Percentiles rank a stretch among this genome's conserved stretches.
Evolutionary conservation across 2,113 vertebrate genomes (phyloP).

Genomic region (Rhegmatorhina hoffmannsi): DNA sequence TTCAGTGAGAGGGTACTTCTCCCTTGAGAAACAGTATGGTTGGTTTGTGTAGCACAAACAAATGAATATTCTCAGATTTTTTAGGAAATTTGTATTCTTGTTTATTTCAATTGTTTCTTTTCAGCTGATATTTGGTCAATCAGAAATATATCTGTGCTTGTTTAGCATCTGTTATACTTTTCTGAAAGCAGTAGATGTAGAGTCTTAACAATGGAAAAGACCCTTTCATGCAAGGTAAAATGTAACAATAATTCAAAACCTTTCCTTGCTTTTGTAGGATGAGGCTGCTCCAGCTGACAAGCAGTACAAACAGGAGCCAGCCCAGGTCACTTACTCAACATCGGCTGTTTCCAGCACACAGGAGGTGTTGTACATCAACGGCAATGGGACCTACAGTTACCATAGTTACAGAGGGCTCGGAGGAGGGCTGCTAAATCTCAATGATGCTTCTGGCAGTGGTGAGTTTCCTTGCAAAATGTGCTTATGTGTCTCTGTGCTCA

Average conservation of each 20-base stretch:
- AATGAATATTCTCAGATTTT: not conserved
- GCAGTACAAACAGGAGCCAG: conserved; percentile 79
- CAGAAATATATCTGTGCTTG: not conserved
- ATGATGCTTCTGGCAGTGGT: conserved; percentile 82
- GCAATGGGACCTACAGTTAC: conserved; percentile 87
- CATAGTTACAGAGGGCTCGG: conserved; percentile 85
- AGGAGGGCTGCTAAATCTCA: conserved; percentile 84
- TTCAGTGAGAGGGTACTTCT: not conserved
- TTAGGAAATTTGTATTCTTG: not conserved
- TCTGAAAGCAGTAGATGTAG: not conserved
- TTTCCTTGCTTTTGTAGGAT: conserved; percentile 72
- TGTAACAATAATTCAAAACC: not conserved
- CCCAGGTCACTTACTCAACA: conserved; percentile 79
- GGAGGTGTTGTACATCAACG: conserved; percentile 86
- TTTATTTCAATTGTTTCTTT: not conserved
- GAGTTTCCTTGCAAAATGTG: conserved; percentile 57
- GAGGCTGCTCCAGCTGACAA: conserved; percentile 79
- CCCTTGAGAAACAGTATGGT: not conserved
- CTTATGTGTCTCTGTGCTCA: not conserved
- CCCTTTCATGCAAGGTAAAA: not conserved
- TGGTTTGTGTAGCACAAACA: not conserved
- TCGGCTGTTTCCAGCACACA: conserved; percentile 81
- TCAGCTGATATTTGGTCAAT: not conserved
- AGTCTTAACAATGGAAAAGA: not conserved
- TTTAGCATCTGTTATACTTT: not conserved